Evolutionary conservation across 1,140 invertebrate species (phyloP).

Genomic region (Lepeophtheirus salmonis): DNA sequence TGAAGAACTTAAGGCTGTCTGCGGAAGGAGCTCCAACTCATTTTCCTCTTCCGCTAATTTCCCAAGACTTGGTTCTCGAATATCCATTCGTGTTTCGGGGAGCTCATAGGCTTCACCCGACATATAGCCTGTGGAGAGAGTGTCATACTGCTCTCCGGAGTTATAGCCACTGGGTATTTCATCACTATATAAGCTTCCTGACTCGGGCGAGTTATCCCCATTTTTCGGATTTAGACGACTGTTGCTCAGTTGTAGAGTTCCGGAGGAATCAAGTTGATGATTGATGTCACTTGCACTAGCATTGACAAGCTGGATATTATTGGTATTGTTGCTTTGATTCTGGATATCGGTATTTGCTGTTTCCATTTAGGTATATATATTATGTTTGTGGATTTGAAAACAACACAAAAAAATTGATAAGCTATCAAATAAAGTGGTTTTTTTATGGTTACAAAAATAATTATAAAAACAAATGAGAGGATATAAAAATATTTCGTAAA

Average conservation of each 20-base stretch:
- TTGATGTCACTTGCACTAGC: too few species aligned
- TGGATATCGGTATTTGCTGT: not conserved
- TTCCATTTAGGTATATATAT: not conserved
- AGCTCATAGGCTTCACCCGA: constrained; percentile 19
- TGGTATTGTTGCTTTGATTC: too few species aligned
- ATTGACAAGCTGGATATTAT: too few species aligned
- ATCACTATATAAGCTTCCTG: constrained; percentile 16
- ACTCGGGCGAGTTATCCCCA: constrained; percentile 14
- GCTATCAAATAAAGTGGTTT: not conserved
- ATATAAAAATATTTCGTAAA: too few species aligned
- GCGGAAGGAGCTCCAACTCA: not conserved
- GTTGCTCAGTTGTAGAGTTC: not conserved
- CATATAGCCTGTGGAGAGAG: constrained; percentile 18
- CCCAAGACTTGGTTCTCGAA: constrained; percentile 9
- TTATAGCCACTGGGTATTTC: constrained; percentile 18
- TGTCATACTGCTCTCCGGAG: constrained; percentile 18
- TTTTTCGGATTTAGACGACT: too few species aligned
- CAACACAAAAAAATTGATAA: not conserved
- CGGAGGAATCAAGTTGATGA: not conserved
- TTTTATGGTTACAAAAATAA: not conserved
- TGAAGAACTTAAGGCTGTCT: not conserved
- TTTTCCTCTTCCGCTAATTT: constrained; percentile 5
- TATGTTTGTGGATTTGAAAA: not conserved
- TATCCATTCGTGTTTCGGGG: constrained; percentile 14
- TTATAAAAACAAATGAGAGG: too few species aligned